These are phyloP conservation scores for Illadopsis cleaveri DNA, from an alignment of 2,113 vertebrate genomes.

Conservation along the genomic window DNA sequence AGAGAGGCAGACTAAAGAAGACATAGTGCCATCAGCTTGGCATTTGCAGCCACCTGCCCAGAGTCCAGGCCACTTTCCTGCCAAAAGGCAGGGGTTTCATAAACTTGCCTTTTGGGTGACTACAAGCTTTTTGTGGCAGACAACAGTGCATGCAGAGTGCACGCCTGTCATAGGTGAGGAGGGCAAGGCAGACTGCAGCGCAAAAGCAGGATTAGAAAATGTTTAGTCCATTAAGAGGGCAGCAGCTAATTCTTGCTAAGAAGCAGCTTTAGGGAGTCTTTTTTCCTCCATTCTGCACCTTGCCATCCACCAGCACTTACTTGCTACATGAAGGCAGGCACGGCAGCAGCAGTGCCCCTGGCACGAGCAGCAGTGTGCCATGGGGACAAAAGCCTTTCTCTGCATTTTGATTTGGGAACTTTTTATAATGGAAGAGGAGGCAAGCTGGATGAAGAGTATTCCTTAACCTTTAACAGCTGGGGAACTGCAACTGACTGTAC, in stretches of 20 bases:
- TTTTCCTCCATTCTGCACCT: rapidly evolving
- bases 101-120: rapidly evolving
- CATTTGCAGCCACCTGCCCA: not conserved
- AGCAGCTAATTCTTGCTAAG: not conserved
- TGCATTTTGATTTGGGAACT: not conserved
- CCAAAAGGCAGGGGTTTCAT: not conserved
- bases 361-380: not conserved
- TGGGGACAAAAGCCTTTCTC: not conserved
- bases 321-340: not conserved
- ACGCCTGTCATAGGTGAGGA: not conserved
- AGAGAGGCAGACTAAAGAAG: not conserved
- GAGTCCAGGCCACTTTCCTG: rapidly evolving
- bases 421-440: not conserved
- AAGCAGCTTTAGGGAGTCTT: not conserved
- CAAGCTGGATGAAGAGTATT: not conserved
- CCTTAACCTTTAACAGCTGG: not conserved
- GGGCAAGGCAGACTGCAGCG: not conserved
- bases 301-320: not conserved
- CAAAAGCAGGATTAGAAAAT: not conserved
- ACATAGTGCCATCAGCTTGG: constrained; percentile 10
- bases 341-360: not conserved
- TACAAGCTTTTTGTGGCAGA: rapidly evolving
- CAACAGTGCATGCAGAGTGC: rapidly evolving
- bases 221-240: not conserved
- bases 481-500: not conserved